Base-by-base conservation (phyloP, 2,797 vertebrate genomes). In the Prionace glauca region DNA sequence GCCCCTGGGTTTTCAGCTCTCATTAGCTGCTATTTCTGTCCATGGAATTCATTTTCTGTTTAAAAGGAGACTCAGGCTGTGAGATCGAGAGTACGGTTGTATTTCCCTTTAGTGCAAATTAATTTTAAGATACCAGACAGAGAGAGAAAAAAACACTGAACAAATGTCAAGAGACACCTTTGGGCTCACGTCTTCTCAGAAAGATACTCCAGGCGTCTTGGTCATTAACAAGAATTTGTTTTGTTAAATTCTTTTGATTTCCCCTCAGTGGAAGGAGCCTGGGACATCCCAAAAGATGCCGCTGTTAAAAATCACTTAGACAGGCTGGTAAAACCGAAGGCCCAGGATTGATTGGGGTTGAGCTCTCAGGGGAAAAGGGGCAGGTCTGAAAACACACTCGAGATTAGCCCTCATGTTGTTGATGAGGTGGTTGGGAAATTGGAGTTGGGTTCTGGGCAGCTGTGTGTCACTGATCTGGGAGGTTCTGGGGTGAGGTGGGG, bases 1-100 rank as follows among this genome's bases (percentile, higher is more conserved):
- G 96, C 97, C 97, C 97, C 96, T 96, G 97, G 97, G 97, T 96
- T 96, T 97, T 97, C 96, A 96, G 97, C 96, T 95, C 97, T 97
- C 97, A 97, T 97, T 97, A 97, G 96, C 96, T 96, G 96, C 95
- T 97, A 96, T 96, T 97, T 97, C 97, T 97, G 96, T 96, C 95
- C 8, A 96, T 96, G 96, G 96, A 97, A 96, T 96, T 96, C 65
- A 62, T 90, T n/a, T 92, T 92, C 62, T 41, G 18, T 36, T 16
- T 79, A 96, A n/a, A n/a, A 96, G 96, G 26, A 77, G 69, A 94
- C 96, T 96, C 97, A 96, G 96, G 96, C 95, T 96, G 96, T 96
- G 22, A 93, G 1, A 95, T 97, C 96, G 95, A 96, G 95, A 95
- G 92, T 0, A 95, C 96, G 96, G 96, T 45, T 95, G 91, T 95